phyloP scores from a whole-genome alignment of 2,113 vertebrate genomes.

The Isurus oxyrinchus region DNA sequence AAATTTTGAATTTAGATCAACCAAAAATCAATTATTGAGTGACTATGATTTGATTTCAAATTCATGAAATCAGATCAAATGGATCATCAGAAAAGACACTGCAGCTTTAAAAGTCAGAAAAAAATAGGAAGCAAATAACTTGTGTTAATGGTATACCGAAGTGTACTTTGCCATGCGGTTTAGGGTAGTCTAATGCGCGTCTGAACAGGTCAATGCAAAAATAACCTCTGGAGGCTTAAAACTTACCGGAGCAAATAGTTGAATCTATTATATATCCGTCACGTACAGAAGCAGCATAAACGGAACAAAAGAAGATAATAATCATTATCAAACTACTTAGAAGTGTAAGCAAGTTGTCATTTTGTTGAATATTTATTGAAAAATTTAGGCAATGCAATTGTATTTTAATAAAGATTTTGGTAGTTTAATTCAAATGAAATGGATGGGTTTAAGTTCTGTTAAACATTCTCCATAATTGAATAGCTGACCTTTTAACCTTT shows the following conservation, averaged over 20 bases:
- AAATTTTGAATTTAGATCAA: neutral
- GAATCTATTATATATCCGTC: slow-evolving; percentile 98
- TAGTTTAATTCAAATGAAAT: slow-evolving; percentile 1
- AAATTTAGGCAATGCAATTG: neutral
- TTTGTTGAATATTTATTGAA: neutral
- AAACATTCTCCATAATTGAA: slow-evolving; percentile 12
- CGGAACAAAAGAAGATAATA: slow-evolving; percentile 84
- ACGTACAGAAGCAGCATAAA: slow-evolving; percentile 74
- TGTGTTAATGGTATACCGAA: neutral
- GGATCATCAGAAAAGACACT: slow-evolving; percentile 23
- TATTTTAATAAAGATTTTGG: neutral
- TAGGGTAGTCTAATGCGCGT: neutral
- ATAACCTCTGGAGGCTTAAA: slow-evolving; percentile 53
- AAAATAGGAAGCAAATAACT: slow-evolving; percentile 3
- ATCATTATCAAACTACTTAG: slow-evolving; percentile 42
- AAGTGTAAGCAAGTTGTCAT: slow-evolving; percentile 4
- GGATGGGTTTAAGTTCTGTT: neutral
- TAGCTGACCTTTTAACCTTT: neutral
- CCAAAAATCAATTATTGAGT: neutral
- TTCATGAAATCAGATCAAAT: neutral
- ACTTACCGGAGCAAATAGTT: slow-evolving; percentile 99
- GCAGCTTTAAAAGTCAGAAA: slow-evolving; percentile 35
- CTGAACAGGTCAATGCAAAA: neutral
- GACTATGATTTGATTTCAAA: neutral
- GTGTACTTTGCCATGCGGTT: slow-evolving; percentile 6